These are phyloP conservation scores for Torymus aiolomorphi DNA, from an alignment of 2,888 invertebrate genomes.

Conservation along the genomic window DNA sequence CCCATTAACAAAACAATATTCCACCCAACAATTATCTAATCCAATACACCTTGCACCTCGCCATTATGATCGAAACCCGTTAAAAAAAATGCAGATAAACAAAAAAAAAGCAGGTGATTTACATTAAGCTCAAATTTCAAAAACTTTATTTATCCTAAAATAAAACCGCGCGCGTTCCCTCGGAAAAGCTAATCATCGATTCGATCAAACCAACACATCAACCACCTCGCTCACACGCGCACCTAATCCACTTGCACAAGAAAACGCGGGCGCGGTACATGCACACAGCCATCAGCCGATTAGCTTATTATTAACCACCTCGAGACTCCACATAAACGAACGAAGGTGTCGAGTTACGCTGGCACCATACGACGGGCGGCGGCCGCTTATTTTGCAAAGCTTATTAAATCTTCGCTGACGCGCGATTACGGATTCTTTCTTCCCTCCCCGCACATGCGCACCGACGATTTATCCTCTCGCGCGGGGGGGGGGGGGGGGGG, in stretches of 20 bases:
- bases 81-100: slow-evolving; percentile 18
- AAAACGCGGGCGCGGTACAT: background rate
- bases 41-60: too few relatives aligned
- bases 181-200: too few relatives aligned
- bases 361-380: too few relatives aligned
- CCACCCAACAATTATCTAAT: too few relatives aligned
- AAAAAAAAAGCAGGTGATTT: background rate
- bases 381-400: slow-evolving; percentile 47
- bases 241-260: slow-evolving; percentile 15
- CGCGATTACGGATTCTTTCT: slow-evolving; percentile 24
- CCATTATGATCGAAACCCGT: too few relatives aligned
- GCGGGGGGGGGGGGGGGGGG: background rate
- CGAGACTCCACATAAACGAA: background rate
- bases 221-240: background rate
- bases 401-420: slow-evolving; percentile 47
- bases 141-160: too few relatives aligned
- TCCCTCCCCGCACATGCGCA: background rate
- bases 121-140: too few relatives aligned
- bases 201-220: too few relatives aligned
- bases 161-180: too few relatives aligned
- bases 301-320: slow-evolving; percentile 39
- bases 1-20: too few relatives aligned
- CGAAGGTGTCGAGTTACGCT: slow-evolving; percentile 43
- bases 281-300: background rate
- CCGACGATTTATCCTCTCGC: slow-evolving; percentile 1